Evolutionary conservation across 2,113 vertebrate species (phyloP).

Genomic region (Uropsilus gracilis): DNA sequence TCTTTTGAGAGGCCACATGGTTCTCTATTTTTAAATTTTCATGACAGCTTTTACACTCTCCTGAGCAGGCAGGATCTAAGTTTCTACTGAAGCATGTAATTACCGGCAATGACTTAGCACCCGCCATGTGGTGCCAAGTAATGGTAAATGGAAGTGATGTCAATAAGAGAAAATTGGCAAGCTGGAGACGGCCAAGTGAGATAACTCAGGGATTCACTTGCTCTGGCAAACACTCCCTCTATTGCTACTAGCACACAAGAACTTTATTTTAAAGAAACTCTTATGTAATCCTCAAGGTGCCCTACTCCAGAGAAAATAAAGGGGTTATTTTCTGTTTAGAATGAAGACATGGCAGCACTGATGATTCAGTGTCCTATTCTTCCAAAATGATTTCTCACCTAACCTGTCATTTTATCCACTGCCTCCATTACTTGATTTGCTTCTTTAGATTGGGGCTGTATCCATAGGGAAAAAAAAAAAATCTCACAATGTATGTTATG

Average conservation of each 20-base stretch:
- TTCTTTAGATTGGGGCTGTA: neutral
- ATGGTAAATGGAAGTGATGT: slow-evolving; percentile 26
- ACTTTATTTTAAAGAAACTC: slow-evolving; percentile 3
- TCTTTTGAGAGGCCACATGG: slow-evolving; percentile 24
- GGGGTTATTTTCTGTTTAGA: neutral
- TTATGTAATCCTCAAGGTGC: neutral
- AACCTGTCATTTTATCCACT: neutral
- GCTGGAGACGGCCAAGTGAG: neutral
- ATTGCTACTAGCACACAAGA: neutral
- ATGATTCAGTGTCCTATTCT: neutral
- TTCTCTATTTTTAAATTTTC: slow-evolving; percentile 68
- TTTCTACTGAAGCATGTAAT: slow-evolving; percentile 70
- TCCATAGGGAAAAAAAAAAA: neutral
- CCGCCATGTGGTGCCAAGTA: slow-evolving; percentile 24
- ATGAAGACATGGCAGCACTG: neutral
- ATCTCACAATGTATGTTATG: neutral
- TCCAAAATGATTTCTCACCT: neutral
- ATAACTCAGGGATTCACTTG: neutral
- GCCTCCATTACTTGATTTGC: neutral
- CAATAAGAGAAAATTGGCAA: slow-evolving; percentile 49
- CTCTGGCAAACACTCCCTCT: neutral
- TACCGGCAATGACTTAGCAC: slow-evolving; percentile 52
- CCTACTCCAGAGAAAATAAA: neutral
- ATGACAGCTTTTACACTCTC: slow-evolving; percentile 65
- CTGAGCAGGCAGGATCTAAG: slow-evolving; percentile 29